Conservation (phyloP, 2,888 invertebrate genomes). For the Drosophila siamana region DNA sequence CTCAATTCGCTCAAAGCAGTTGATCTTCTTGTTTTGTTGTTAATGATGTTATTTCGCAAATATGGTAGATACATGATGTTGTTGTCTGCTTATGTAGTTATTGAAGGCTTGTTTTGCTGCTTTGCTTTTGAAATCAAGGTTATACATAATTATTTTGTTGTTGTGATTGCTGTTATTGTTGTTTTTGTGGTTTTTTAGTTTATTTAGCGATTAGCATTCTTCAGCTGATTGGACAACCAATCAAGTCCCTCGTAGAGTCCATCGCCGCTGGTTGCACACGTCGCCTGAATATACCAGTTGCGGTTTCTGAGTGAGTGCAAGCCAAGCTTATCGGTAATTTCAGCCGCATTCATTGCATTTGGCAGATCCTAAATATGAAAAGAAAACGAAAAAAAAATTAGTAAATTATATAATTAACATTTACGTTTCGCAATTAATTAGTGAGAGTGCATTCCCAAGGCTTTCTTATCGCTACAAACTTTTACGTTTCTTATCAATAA, state of each 20-base stretch:
- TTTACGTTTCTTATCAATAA: slow-evolving; percentile 35
- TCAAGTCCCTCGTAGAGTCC: slow-evolving; percentile 99
- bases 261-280: slow-evolving; percentile 99
- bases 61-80: slow-evolving; percentile 33
- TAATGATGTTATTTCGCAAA: slow-evolving; percentile 44
- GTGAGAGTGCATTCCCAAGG: slow-evolving; percentile 24
- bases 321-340: slow-evolving; percentile 99
- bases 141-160: slow-evolving; percentile 64
- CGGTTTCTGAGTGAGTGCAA: slow-evolving; percentile 99
- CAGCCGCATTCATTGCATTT: slow-evolving; percentile 99
- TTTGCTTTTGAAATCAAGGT: slow-evolving; percentile 70
- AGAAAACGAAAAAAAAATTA: background rate
- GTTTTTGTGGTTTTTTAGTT: slow-evolving; percentile 54
- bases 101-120: slow-evolving; percentile 49
- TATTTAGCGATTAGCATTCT: slow-evolving; percentile 97
- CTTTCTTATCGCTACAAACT: slow-evolving; percentile 28
- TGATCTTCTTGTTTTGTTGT: slow-evolving; percentile 24
- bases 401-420: background rate
- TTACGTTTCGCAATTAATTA: slow-evolving; percentile 21
- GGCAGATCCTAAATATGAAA: slow-evolving; percentile 94
- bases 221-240: slow-evolving; percentile 99
- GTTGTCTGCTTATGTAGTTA: slow-evolving; percentile 35
- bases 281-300: slow-evolving; percentile 98
- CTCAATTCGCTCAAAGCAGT: slow-evolving; percentile 29
- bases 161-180: slow-evolving; percentile 39